Conservation (phyloP, 2,888 invertebrate species). For the Drosophila vallismaia region DNA sequence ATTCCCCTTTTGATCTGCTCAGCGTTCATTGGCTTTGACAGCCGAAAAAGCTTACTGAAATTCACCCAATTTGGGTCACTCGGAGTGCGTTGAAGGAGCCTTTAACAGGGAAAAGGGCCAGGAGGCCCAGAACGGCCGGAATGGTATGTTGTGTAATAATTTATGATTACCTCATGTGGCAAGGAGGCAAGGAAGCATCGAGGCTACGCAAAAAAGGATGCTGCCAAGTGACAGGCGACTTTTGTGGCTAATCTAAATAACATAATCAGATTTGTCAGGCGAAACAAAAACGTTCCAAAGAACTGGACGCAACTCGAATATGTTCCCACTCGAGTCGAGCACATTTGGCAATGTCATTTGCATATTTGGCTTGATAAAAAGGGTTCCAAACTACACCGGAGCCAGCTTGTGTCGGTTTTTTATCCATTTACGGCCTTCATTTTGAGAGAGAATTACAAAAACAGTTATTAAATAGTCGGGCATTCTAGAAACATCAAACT, state of each 20-base stretch:
- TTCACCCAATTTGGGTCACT: slow-evolving; percentile 44
- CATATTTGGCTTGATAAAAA: slow-evolving; percentile 43
- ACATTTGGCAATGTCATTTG: slow-evolving; percentile 41
- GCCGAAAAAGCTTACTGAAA: slow-evolving; percentile 36
- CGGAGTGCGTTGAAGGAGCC: slow-evolving; percentile 20
- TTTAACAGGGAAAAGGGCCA: background rate
- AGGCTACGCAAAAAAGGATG: slow-evolving; percentile 26
- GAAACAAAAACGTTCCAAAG: slow-evolving; percentile 18
- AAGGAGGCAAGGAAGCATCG: too few relatives aligned
- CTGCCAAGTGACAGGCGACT: slow-evolving; percentile 41
- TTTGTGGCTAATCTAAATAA: slow-evolving; percentile 54
- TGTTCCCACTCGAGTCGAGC: slow-evolving; percentile 40
- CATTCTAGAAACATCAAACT: background rate
- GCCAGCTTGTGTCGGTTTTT: background rate
- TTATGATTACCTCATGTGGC: slow-evolving; percentile 29
- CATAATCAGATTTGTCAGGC: slow-evolving; percentile 46
- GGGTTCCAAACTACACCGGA: slow-evolving; percentile 17
- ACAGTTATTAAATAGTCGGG: background rate
- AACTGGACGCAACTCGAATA: slow-evolving; percentile 26
- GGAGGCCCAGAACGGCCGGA: background rate
- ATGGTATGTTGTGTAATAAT: slow-evolving; percentile 35
- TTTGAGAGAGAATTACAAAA: background rate
- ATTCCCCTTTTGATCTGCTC: slow-evolving; percentile 63
- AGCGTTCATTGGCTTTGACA: slow-evolving; percentile 52
- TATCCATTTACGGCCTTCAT: background rate